Evolutionary conservation across 2,888 invertebrate species (phyloP).

Genomic region (Gerris lacustris): DNA sequence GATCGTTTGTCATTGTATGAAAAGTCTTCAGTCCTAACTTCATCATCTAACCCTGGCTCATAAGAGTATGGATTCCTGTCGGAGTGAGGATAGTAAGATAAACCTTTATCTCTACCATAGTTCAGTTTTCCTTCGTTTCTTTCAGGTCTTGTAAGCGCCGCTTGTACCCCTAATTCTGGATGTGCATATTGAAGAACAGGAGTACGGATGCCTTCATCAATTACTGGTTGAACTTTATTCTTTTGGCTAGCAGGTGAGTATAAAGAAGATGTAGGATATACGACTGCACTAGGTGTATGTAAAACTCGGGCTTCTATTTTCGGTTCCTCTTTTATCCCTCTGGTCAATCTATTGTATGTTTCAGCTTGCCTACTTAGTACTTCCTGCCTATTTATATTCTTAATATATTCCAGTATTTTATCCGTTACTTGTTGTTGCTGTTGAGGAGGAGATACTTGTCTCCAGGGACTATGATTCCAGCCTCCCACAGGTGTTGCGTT

Average conservation of each 20-base stretch:
- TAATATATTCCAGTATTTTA: constrained; percentile 45
- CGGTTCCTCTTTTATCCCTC: constrained; percentile 31
- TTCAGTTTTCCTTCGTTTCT: constrained; percentile 25
- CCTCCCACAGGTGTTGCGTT: constrained; percentile 14
- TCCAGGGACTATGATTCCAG: constrained; percentile 18
- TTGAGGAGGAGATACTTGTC: constrained; percentile 20
- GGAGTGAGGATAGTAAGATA: constrained; percentile 43
- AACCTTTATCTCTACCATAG: constrained; percentile 28
- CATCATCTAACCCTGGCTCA: constrained; percentile 34
- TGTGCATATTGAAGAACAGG: constrained; percentile 69
- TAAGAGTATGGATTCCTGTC: constrained; percentile 46
- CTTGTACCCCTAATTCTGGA: constrained; percentile 64
- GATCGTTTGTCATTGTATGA: constrained; percentile 26
- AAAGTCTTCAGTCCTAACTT: constrained; percentile 28
- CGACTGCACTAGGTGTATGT: constrained; percentile 49
- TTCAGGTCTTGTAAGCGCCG: constrained; percentile 43
- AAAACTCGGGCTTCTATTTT: constrained; percentile 60
- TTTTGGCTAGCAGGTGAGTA: constrained; percentile 45
- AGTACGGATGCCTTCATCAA: constrained; percentile 57
- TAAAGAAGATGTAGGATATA: constrained; percentile 51
- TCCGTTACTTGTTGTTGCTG: constrained; percentile 29
- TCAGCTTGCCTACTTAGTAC: constrained; percentile 18
- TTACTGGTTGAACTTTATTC: constrained; percentile 38
- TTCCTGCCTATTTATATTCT: constrained; percentile 54
- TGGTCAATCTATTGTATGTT: constrained; percentile 16